Evolutionary conservation across 1,140 invertebrate species (phyloP), one percentile per base, ranked within the genome.

Genomic region (Drosophila sp.): DNA sequence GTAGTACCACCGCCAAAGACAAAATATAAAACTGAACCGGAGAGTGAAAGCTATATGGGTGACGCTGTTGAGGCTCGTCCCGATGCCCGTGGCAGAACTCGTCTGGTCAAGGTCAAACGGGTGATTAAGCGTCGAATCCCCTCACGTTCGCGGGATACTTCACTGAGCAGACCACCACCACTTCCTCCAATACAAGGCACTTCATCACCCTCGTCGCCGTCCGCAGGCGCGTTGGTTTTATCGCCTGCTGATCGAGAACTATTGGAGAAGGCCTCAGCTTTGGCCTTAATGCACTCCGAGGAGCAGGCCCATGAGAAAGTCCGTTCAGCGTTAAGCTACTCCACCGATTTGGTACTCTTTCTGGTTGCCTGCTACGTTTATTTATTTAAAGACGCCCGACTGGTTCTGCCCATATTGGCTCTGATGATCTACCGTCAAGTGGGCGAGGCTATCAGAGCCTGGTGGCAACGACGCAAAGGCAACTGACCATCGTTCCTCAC

Each of bases 321-420:
- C 0, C 93, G 94, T 55, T 94, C 94, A 4, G 94, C 93, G 0
- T 92, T 96, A 1, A 95, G 94, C 79, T 96, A 95, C 77, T 91
- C 94, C 6, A 95, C 95, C 0, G 96, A 96, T 85, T 78, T 96
- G 56, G 94, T 94, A 38, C 93, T 96, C 73, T 93, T 96, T 60
- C 56, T 95, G 11, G 94, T 96, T 1, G 96, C 96, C 4, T 95
- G 94, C 90, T 96, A 95, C 94, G 93, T 97, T 40, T 97, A 96
- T 90, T 90, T 96, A 8, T 97, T 96, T 80, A 95, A 96, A 80
- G 95, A 96, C 78, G 96, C 96, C 87, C 93, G 95, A 60, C 92
- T 96, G 23, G 95, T 96, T 1, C 93, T 97, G 67, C 96, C 96
- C 25, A 94, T 97, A 72, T 93, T 97, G 61, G 93, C 94, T 5